phyloP scores from a whole-genome alignment of 2,113 vertebrate genomes.

The Nothobranchius furzeri region DNA sequence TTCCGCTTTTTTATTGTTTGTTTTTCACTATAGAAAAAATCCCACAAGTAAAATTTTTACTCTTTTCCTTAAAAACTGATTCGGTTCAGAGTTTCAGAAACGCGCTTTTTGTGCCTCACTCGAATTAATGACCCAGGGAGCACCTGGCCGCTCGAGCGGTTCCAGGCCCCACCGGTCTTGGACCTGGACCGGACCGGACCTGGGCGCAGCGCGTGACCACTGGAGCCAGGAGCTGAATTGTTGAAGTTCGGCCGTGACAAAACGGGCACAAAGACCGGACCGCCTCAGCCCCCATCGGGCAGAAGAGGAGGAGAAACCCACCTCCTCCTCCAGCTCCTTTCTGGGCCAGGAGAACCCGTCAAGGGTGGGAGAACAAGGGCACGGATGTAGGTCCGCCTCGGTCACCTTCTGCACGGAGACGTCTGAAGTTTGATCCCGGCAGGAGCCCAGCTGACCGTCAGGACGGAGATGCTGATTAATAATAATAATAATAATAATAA shows the following conservation, averaged over 20 bases:
- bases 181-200: no score
- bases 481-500: background rate
- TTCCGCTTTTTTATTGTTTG: no score
- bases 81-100: no score
- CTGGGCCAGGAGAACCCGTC: background rate
- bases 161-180: background rate
- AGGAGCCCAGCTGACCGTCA: no score
- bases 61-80: no score
- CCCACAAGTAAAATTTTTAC: background rate
- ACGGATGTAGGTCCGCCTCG: background rate
- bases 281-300: conserved; percentile 37
- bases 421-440: background rate
- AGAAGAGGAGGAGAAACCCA: conserved; percentile 24
- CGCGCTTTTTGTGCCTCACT: no score
- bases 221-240: conserved; percentile 41
- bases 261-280: conserved; percentile 50
- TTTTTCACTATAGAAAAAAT: no score
- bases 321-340: conserved; percentile 11
- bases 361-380: background rate
- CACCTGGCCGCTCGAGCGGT: background rate
- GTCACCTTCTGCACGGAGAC: background rate
- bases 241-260: conserved; percentile 55
- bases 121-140: no score
- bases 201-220: no score
- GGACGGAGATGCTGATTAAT: no score